Evolutionary conservation across 2,888 invertebrate genomes (phyloP).

Genomic region (Subacronicta megacephala): DNA sequence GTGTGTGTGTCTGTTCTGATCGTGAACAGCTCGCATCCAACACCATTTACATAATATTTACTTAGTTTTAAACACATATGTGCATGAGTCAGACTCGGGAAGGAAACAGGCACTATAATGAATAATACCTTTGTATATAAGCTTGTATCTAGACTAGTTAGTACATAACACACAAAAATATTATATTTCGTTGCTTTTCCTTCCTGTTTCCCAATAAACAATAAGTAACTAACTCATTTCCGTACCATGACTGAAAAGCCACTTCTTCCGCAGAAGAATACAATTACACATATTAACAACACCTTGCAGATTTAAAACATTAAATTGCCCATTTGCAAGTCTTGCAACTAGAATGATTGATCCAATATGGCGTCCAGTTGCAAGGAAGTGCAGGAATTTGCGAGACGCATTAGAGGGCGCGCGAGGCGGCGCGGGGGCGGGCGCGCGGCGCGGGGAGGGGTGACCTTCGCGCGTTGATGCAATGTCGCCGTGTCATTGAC

Average conservation of each 20-base stretch:
- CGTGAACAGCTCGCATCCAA: conserved; percentile 17
- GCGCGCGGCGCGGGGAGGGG: conserved; percentile 62
- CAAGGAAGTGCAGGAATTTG: conserved; percentile 69
- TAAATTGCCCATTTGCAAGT: conserved; percentile 35
- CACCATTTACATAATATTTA: conserved; percentile 49
- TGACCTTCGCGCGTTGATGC: conserved; percentile 88
- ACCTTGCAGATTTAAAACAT: conserved; percentile 37
- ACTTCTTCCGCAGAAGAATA: conserved; percentile 12
- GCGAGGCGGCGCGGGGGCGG: conserved; percentile 57
- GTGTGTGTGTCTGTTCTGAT: conserved; percentile 9
- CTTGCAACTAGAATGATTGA: conserved; percentile 71
- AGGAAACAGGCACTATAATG: conserved; percentile 48
- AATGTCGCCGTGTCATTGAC: conserved; percentile 89
- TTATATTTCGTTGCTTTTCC: not conserved
- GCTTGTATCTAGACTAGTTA: not conserved
- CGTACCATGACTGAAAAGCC: not conserved
- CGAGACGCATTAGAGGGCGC: conserved; percentile 63
- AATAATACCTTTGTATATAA: conserved; percentile 30
- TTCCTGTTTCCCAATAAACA: conserved; percentile 10
- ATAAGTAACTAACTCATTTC: conserved; percentile 21
- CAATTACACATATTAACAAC: conserved; percentile 13
- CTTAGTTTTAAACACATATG: conserved; percentile 27
- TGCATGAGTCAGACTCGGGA: conserved; percentile 50
- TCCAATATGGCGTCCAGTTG: conserved; percentile 80
- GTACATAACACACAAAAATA: too few species aligned